Conservation (phyloP, 2,888 invertebrate species). For the Trachelus tabidus region DNA sequence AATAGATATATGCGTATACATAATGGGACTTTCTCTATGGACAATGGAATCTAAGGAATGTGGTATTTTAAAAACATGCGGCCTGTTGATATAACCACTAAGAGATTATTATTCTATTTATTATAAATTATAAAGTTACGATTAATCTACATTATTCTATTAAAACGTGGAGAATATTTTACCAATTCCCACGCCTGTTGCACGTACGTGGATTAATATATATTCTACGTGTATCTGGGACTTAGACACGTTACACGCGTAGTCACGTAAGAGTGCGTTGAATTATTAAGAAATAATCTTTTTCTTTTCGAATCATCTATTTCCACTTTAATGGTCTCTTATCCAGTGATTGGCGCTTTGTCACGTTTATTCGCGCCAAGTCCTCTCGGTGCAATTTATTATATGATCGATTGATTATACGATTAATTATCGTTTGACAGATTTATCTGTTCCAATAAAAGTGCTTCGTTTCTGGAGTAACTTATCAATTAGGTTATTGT, state of each 20-base stretch:
- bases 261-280: neutral
- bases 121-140: neutral
- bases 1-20: neutral
- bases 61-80: slow-evolving; percentile 14
- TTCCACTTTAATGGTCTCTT: neutral
- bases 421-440: neutral
- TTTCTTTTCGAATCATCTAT: neutral
- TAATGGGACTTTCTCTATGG: neutral
- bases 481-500: neutral
- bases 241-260: neutral
- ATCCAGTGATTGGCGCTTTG: neutral
- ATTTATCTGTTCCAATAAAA: neutral
- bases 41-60: neutral
- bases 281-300: neutral
- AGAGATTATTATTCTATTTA: slow-evolving; percentile 17
- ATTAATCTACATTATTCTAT: neutral
- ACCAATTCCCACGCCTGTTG: neutral
- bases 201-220: neutral
- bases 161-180: neutral
- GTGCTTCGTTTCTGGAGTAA: neutral
- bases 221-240: neutral
- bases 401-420: neutral
- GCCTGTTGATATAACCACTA: slow-evolving; percentile 35
- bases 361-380: neutral
- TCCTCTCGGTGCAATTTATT: neutral